phyloP scores from a whole-genome alignment of 2,113 vertebrate genomes.

The Cepphus grylle region DNA sequence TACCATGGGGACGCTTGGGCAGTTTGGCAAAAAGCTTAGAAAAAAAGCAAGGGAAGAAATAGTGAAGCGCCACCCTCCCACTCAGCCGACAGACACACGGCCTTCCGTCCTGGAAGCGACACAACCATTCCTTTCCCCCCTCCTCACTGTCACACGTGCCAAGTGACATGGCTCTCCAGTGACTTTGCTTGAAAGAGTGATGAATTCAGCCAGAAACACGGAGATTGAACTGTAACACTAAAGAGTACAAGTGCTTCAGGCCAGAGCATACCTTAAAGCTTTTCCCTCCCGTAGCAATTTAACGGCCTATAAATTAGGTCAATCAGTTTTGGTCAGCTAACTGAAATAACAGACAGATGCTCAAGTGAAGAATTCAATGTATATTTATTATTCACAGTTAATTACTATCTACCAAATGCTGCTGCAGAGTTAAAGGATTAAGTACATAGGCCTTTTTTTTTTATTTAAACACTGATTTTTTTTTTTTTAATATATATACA shows the following conservation, averaged over 20 bases:
- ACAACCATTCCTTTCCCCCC: accelerated
- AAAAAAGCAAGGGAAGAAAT: not conserved
- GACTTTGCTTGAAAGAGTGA: not conserved
- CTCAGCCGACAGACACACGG: accelerated
- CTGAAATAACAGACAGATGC: constrained; percentile 62
- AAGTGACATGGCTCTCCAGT: accelerated
- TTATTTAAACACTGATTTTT: constrained; percentile 82
- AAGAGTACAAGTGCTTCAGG: not conserved
- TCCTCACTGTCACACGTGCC: accelerated
- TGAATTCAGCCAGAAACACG: accelerated
- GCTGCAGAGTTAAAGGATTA: constrained; percentile 82
- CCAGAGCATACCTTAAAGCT: not conserved
- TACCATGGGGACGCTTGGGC: no score
- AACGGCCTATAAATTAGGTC: not conserved
- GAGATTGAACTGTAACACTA: not conserved
- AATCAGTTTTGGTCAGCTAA: not conserved
- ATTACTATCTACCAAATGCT: constrained; percentile 84
- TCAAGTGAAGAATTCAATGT: constrained; percentile 78
- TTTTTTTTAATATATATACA: constrained; percentile 82
- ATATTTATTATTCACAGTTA: constrained; percentile 87
- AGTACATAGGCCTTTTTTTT: constrained; percentile 82
- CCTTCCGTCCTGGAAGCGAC: not conserved
- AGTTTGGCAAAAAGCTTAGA: not conserved
- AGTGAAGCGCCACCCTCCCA: not conserved
- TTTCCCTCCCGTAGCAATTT: not conserved